Conservation (phyloP, 2,888 invertebrate species). For the Agrochola lychnidis region DNA sequence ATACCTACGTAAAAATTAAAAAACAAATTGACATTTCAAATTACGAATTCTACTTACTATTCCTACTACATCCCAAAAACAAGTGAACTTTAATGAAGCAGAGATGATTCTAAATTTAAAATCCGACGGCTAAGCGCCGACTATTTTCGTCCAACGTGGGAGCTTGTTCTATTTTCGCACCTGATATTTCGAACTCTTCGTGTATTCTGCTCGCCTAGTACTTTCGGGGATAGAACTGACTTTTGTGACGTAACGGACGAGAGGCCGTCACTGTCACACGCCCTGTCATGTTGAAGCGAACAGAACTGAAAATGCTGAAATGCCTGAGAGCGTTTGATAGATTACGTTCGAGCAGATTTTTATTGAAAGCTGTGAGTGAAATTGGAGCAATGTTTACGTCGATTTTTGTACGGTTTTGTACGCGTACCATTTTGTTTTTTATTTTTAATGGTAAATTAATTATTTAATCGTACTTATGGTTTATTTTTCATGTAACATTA, state of each 20-base stretch:
- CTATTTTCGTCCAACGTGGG: slow-evolving; percentile 83
- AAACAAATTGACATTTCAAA: neutral
- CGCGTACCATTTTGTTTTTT: neutral
- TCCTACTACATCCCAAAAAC: slow-evolving; percentile 1
- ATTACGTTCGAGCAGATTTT: slow-evolving; percentile 42
- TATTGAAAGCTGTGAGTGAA: slow-evolving; percentile 28
- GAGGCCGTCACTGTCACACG: slow-evolving; percentile 81
- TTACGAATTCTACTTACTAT: neutral
- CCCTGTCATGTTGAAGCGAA: slow-evolving; percentile 71
- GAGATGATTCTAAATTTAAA: slow-evolving; percentile 73
- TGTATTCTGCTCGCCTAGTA: slow-evolving; percentile 84
- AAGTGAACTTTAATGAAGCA: slow-evolving; percentile 39
- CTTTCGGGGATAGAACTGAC: slow-evolving; percentile 80
- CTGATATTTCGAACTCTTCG: slow-evolving; percentile 75
- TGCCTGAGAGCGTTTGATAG: slow-evolving; percentile 57
- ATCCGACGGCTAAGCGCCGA: slow-evolving; percentile 62
- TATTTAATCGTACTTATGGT: neutral
- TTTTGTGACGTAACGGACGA: slow-evolving; percentile 88
- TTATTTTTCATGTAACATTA: neutral
- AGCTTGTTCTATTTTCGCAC: slow-evolving; percentile 86
- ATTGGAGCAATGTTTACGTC: neutral
- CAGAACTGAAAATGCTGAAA: slow-evolving; percentile 59
- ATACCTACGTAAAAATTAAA: neutral
- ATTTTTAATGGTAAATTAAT: neutral
- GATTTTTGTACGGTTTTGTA: neutral